Conservation (phyloP, 2,888 invertebrate species). For the Tiphia femorata region DNA sequence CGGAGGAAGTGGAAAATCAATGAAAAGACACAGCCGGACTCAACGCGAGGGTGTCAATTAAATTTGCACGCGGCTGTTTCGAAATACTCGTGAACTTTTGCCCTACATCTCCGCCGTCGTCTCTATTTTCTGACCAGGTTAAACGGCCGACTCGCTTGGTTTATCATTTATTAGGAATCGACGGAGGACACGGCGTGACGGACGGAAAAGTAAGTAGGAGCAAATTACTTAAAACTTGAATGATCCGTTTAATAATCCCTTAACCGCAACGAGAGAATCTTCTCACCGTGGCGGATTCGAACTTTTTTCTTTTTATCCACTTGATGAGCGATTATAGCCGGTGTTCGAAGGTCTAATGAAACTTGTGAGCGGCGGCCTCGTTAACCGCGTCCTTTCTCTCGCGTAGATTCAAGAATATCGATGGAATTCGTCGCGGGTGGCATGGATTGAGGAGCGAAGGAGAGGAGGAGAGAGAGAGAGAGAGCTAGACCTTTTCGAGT, state of each 20-base stretch:
- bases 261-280: too few relatives aligned
- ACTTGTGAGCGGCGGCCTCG: neutral
- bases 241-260: too few relatives aligned
- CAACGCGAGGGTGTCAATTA: too few relatives aligned
- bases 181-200: neutral
- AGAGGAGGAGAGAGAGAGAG: too few relatives aligned
- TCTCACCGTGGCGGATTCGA: too few relatives aligned
- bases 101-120: neutral
- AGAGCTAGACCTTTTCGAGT: neutral
- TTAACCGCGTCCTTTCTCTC: conserved; percentile 1
- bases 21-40: too few relatives aligned
- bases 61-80: conserved; percentile 3
- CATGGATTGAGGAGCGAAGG: conserved; percentile 1
- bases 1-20: too few relatives aligned
- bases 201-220: neutral
- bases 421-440: neutral
- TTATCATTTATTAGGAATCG: neutral
- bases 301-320: too few relatives aligned
- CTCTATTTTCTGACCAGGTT: neutral
- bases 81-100: conserved; percentile 15
- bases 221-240: conserved; percentile 2
- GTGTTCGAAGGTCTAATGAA: neutral
- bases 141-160: neutral
- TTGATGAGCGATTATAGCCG: too few relatives aligned
- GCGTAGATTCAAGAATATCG: conserved; percentile 15